Percentiles rank a stretch among this genome's conserved stretches.
Conservation (phyloP, 2,113 vertebrate species). For the Actenoides hombroni region DNA sequence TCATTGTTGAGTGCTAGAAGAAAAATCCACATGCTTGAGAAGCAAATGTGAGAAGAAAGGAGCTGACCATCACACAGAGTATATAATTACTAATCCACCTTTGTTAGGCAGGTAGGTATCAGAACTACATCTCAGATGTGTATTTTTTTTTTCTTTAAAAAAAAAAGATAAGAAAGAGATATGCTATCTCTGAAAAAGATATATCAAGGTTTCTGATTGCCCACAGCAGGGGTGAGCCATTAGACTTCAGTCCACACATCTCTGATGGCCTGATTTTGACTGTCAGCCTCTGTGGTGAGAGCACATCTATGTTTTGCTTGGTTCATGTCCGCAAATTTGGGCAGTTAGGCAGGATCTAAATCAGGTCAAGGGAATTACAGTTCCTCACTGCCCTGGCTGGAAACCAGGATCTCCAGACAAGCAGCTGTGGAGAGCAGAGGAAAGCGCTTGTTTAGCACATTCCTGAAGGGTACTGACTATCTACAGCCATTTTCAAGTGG, state of each 20-base stretch:
- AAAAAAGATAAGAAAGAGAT: not conserved
- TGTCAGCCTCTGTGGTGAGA: not conserved
- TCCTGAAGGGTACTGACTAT: slow-evolving; percentile 42
- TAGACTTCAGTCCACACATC: not conserved
- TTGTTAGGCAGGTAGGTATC: not conserved
- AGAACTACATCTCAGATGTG: not conserved
- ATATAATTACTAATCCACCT: not conserved
- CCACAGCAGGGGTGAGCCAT: not conserved
- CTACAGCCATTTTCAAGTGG: slow-evolving; percentile 41
- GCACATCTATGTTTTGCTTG: not conserved
- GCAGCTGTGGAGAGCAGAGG: not conserved
- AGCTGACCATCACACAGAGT: not conserved
- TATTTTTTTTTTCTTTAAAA: not conserved
- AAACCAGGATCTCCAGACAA: slow-evolving; percentile 23
- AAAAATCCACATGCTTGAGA: not conserved
- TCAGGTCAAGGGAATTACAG: slow-evolving; percentile 14
- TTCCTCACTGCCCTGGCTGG: not conserved
- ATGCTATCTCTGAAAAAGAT: not conserved
- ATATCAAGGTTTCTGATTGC: not conserved
- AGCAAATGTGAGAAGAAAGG: not conserved
- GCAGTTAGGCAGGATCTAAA: not conserved
- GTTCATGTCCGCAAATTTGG: not conserved
- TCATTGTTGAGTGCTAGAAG: not conserved
- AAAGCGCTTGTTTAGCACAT: slow-evolving; percentile 53
- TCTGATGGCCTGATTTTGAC: not conserved